Conservation (phyloP, 2,888 invertebrate genomes). For the Drosophila monieri region DNA sequence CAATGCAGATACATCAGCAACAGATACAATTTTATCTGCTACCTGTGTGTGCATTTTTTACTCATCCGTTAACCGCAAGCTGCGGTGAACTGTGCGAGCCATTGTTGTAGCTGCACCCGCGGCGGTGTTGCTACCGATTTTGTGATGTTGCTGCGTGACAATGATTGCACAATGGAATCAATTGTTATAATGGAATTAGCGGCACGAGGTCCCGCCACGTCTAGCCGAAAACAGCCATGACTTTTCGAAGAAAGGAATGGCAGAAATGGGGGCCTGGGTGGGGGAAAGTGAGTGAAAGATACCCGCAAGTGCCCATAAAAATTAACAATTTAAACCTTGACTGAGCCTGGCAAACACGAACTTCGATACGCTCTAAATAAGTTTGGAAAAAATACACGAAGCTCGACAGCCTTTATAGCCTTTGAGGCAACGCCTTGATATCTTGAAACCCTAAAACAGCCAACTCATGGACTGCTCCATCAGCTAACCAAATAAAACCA, state of each 20-base stretch:
- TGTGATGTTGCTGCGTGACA: slow-evolving; percentile 58
- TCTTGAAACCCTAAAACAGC: slow-evolving; percentile 10
- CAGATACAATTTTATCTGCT: slow-evolving; percentile 40
- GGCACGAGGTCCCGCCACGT: slow-evolving; percentile 34
- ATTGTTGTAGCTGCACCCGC: slow-evolving; percentile 44
- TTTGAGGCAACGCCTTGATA: slow-evolving; percentile 25
- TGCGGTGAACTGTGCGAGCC: slow-evolving; percentile 48
- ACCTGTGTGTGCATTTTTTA: slow-evolving; percentile 52
- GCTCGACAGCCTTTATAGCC: neutral
- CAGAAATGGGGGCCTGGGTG: slow-evolving; percentile 2
- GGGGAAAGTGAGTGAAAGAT: slow-evolving; percentile 26
- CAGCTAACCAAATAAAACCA: slow-evolving; percentile 11
- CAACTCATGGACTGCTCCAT: slow-evolving; percentile 31
- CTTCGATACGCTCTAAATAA: slow-evolving; percentile 9
- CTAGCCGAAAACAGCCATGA: slow-evolving; percentile 25
- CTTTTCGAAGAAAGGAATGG: slow-evolving; percentile 1
- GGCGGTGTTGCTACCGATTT: slow-evolving; percentile 3
- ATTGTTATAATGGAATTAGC: slow-evolving; percentile 78
- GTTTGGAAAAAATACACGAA: neutral
- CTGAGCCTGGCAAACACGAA: slow-evolving; percentile 6
- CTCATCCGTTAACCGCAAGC: slow-evolving; percentile 56
- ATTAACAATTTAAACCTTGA: slow-evolving; percentile 35
- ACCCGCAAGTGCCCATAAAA: slow-evolving; percentile 26
- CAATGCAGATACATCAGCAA: slow-evolving; percentile 42
- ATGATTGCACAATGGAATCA: slow-evolving; percentile 77